Conservation (phyloP, 2,113 vertebrate species). For the Nerophis ophidion region DNA sequence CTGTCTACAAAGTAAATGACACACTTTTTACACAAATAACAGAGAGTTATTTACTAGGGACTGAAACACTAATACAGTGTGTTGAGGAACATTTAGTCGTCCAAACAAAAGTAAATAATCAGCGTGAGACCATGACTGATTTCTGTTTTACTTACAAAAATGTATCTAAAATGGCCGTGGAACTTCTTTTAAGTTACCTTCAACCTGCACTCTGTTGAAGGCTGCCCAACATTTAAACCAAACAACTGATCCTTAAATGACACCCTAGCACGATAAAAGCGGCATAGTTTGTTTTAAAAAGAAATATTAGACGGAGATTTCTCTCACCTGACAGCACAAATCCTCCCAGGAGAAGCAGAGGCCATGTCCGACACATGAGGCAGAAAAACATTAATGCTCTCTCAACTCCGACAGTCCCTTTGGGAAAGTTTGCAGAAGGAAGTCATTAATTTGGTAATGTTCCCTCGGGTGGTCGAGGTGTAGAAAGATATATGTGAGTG, state of each 20-base stretch:
- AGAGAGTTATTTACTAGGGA: too few species aligned
- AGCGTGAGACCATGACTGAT: too few species aligned
- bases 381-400: slow-evolving; percentile 13
- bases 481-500: neutral
- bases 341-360: slow-evolving; percentile 51
- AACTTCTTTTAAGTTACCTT: too few species aligned
- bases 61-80: too few species aligned
- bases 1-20: too few species aligned
- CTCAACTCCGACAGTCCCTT: slow-evolving; percentile 11
- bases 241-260: neutral
- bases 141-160: too few species aligned
- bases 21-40: too few species aligned
- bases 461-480: neutral
- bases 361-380: slow-evolving; percentile 52
- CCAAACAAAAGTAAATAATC: too few species aligned
- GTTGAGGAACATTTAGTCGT: too few species aligned
- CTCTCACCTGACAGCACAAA: slow-evolving; percentile 57
- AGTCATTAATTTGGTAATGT: neutral
- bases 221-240: too few species aligned
- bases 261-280: neutral
- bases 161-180: too few species aligned
- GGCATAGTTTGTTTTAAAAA: neutral
- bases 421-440: neutral
- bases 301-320: slow-evolving; percentile 17
- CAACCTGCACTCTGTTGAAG: too few species aligned